Conservation (phyloP, 1,140 invertebrate species). For the Sminthurides bifidus region DNA sequence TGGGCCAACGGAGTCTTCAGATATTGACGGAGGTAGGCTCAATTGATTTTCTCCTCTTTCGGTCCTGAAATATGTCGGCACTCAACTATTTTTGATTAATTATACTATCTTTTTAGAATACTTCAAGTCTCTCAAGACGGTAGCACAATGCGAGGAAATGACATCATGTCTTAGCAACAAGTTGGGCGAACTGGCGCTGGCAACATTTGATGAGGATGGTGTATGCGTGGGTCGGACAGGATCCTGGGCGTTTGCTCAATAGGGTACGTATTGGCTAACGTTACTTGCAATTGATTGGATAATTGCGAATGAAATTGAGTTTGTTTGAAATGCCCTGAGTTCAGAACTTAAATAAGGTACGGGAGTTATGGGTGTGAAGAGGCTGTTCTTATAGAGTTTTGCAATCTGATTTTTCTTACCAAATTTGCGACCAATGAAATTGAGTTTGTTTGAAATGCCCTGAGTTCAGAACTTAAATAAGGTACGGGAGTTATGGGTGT, state of each 20-base stretch:
- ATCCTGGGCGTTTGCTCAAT: slow-evolving; percentile 31
- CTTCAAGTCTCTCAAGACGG: slow-evolving; percentile 39
- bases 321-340: too few relatives aligned
- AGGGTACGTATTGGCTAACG: too few relatives aligned
- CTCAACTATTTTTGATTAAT: too few relatives aligned
- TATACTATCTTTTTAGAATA: slow-evolving; percentile 36
- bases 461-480: background rate
- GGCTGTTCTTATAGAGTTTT: background rate
- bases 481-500: background rate
- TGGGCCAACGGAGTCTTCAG: slow-evolving; percentile 35
- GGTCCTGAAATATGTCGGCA: too few relatives aligned
- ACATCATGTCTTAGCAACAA: slow-evolving; percentile 62
- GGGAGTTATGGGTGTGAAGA: background rate
- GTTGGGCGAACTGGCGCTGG: slow-evolving; percentile 67
- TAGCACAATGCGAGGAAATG: slow-evolving; percentile 37
- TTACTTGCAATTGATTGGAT: too few relatives aligned
- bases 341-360: too few relatives aligned
- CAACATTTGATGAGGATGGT: slow-evolving; percentile 77
- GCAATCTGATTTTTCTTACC: background rate
- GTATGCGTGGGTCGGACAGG: slow-evolving; percentile 28
- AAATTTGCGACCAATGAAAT: background rate
- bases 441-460: too few relatives aligned
- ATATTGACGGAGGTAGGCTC: slow-evolving; percentile 36
- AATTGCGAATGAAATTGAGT: too few relatives aligned
- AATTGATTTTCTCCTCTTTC: slow-evolving; percentile 25